Percentiles rank a stretch among this genome's conserved stretches.
Evolutionary conservation across 2,113 vertebrate genomes (phyloP).

Genomic region (Pteropus alecto): DNA sequence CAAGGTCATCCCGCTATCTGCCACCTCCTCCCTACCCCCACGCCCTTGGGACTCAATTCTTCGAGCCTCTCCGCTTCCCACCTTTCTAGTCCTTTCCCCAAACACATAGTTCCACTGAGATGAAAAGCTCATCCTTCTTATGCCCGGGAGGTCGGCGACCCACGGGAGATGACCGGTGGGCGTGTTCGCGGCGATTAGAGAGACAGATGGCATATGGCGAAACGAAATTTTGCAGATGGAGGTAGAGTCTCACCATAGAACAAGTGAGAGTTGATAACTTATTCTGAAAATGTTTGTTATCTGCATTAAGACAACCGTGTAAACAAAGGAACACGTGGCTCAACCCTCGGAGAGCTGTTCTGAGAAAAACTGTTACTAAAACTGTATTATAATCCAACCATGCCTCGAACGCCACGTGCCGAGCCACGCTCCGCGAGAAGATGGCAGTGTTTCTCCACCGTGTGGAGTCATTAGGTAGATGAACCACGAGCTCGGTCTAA

Average conservation of each 20-base stretch:
- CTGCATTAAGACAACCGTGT: neutral
- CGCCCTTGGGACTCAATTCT: too few relatives aligned
- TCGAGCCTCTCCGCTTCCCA: too few relatives aligned
- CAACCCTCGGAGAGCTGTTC: neutral
- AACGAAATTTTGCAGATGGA: neutral
- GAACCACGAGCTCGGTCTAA: neutral
- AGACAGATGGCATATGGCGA: neutral
- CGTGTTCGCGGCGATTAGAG: neutral
- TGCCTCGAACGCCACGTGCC: neutral
- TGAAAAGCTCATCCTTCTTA: neutral
- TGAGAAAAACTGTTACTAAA: constrained; percentile 5
- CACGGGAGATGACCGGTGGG: neutral
- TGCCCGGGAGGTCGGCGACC: neutral
- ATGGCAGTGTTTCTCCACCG: neutral
- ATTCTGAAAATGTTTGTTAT: constrained; percentile 15
- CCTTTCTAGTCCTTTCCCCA: neutral
- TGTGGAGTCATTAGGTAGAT: neutral
- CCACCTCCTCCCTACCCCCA: neutral
- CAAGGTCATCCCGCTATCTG: neutral
- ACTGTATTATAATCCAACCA: neutral
- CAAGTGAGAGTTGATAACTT: neutral
- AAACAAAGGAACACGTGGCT: neutral
- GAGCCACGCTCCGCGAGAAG: neutral
- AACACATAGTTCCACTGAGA: neutral
- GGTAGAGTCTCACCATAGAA: neutral